Base-by-base conservation (phyloP, 2,797 vertebrate species). In the Columba guinea region DNA sequence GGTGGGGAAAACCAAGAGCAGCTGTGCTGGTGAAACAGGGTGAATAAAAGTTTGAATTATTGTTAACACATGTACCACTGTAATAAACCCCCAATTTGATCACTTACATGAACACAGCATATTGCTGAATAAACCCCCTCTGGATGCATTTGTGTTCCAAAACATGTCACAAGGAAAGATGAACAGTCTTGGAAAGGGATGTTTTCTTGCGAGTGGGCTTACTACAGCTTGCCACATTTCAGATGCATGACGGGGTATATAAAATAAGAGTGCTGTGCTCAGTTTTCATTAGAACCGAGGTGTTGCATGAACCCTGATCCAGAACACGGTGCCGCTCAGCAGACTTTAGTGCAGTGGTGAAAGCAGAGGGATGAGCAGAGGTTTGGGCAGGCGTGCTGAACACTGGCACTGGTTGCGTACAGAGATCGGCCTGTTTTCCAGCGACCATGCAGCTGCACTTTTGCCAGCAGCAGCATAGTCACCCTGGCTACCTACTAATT, bases 61-160 rank as follows among this genome's bases (percentile, higher is more conserved):
- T 97, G 96, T 93, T 97, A 98, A 96, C 97, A 97, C 92, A 82
- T 98, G 97, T 93, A 94, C 81, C 64, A 34, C 90, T 89, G 85
- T 63, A 90, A 94, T 78, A 84, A 96, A 68, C 41, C 92, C 91
- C 95, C 84, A 21, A 9, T 90, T 17, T 73, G 90, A 94, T 92
- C 94, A 59, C 85, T 94, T 77, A 32, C 93, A 71, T 35, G 94
- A 93, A 84, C 95, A 44, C 78, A 94, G 87, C 96, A 65, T 69
- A 64, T 41, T 88, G 93, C 92, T 78, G 82, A 93, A 95, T 73
- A 69, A 96, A 91, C 94, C 97, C 96, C 96, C 96, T 94, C 95
- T 94, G 94, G 94, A 90, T 94, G 81, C 19, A 30, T 96, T 95
- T 96, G 88, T 90, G 62, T 91, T 97, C 93, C 96, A 97, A 96